These are phyloP conservation scores for Nannobrachium achirus DNA, from an alignment of 2,113 vertebrate genomes.

Conservation along the genomic window DNA sequence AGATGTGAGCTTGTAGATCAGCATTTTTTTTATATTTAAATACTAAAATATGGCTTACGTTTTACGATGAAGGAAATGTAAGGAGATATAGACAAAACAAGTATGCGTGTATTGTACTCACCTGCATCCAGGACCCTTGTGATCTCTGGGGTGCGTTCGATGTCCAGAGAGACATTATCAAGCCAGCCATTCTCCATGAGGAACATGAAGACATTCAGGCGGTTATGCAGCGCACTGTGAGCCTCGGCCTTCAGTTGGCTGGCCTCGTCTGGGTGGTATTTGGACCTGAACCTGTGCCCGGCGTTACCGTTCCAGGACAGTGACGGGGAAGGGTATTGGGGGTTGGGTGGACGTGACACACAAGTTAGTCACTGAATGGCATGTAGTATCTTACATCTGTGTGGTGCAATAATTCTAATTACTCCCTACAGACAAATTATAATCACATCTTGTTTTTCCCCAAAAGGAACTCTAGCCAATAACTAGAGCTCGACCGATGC, in stretches of 20 bases:
- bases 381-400: conserved; percentile 5
- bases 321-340: conserved; percentile 43
- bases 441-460: background rate
- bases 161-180: conserved; percentile 86
- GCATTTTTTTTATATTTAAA: too few relatives aligned
- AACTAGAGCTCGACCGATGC: too few relatives aligned
- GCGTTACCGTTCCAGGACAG: conserved; percentile 41
- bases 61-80: too few relatives aligned
- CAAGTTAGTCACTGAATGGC: conserved; percentile 54
- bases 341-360: conserved; percentile 50
- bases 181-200: conserved; percentile 89
- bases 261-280: conserved; percentile 92
- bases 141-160: conserved; percentile 86
- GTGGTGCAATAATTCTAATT: background rate
- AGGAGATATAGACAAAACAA: background rate
- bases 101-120: background rate
- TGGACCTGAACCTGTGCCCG: conserved; percentile 88
- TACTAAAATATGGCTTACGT: too few relatives aligned
- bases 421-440: background rate
- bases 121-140: conserved; percentile 91
- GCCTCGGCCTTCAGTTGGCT: conserved; percentile 85
- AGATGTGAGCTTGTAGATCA: too few relatives aligned
- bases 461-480: background rate
- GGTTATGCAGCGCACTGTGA: conserved; percentile 84
- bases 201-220: conserved; percentile 85